Base-by-base conservation (phyloP, 2,888 invertebrate species). In the Pollenia griseotomentosa region DNA sequence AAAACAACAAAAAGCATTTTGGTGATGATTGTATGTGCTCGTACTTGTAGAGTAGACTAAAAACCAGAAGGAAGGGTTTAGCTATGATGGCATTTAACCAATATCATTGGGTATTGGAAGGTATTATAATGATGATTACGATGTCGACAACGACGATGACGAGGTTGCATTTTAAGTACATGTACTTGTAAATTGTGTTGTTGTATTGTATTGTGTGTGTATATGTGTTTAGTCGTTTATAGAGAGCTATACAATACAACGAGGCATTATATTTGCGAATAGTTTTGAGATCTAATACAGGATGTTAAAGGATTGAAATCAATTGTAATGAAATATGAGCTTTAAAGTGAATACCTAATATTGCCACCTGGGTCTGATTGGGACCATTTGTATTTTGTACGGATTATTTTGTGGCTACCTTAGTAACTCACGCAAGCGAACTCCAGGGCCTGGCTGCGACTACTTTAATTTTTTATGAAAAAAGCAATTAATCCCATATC, bases 101-200 rank as follows among this genome's bases (percentile, higher is more conserved):
- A 14, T 46, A 63, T 53, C n/a, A 70, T 14, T 40, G 48, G 42
- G n/a, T 61, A 75, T 68, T 66, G 57, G 42, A 53, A 44, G 59
- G 14, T 75, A 61, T 61, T 33, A 55, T 44, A 23, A 19, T 74
- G 51, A 19, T 61, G 71, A 65, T 81, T 74, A 75, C 73, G 74
- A 57, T 63, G 68, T 48, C 19, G 33, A 51, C 53, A 44, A 59
- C 33, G 59, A 63, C 10, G 77, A 66, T 73, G 81, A 75, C 65
- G 70, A 77, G 74, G 68, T 70, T 87, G 68, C 51, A 71, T 82
- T 87, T 74, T 33, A 79, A 75, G 68, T 75, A 66, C 73, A 75
- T 48, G 74, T 77, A 71, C 75, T 86, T 78, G 51, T 19, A 63
- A 48, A 51, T 48, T n/a, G 80, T 79, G 16, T 65, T 75, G 81